Base-by-base conservation (phyloP, 2,888 invertebrate genomes). In the Oscheius sp. region DNA sequence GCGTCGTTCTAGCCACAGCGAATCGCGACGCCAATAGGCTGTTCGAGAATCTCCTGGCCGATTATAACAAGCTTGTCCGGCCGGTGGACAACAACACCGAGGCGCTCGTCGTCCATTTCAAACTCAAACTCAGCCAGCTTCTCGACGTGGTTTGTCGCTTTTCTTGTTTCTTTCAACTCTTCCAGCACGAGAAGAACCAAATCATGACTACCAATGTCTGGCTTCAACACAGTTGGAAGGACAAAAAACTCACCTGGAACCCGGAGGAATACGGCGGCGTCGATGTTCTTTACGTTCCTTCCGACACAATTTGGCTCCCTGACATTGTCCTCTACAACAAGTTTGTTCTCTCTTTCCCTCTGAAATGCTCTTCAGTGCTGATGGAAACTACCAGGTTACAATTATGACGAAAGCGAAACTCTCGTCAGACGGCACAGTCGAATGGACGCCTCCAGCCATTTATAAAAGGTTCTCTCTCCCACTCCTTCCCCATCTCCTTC, bases 81-180 rank as follows among this genome's bases (percentile, higher is more conserved):
- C 86, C 86, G 3, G 86, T 86, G 34, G 75, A 83, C 71, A 82
- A 82, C 73, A 94, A 93, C 58, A 83, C 79, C 10, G 88, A 89
- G 75, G 88, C 87, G 23, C 85, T 89, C 48, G 87, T 87, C 17
- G 89, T 89, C 57, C 87, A 85, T 65, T 87, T 89, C 77, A 89
- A 89, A 39, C 86, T 89, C 68, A 90, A 96, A 76, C 90, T 97
- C 75, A 96, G 96, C 15, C 97, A 89, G 74, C 87, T 89, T 71
- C 87, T 89, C 48, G 89, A 89, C 79, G 88, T 89, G 74, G 89
- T 89, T 77, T 85, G 88, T 76, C 48, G n/a, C 42, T 12, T 17
- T 17, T 23, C 45, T 64, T 42, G 17, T 39, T 23, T 10, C 12
- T 2, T 17, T 12, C 10, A 25, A 1, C 10, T 42, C 12, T 91